Evolutionary conservation across 2,797 vertebrate genomes (phyloP).

Genomic region (Rallus crepitans): DNA sequence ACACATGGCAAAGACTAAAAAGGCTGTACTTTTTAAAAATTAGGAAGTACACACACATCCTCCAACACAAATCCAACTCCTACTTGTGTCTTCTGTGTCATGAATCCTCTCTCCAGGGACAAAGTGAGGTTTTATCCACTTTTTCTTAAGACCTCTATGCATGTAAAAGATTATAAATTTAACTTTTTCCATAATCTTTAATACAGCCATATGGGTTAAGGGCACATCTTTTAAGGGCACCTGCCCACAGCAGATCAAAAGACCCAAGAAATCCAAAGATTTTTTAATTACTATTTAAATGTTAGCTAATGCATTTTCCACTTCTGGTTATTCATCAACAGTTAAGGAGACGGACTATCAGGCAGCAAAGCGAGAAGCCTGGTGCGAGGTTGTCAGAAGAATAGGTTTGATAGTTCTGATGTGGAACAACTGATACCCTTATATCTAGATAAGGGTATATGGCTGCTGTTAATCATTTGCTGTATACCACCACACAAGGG

Average conservation of each 20-base stretch:
- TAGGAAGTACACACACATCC: not conserved
- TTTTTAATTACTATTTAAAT: not conserved
- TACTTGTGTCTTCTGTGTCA: not conserved
- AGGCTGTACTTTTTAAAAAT: not conserved
- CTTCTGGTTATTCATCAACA: not conserved
- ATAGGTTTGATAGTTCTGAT: not conserved
- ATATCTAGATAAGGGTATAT: not conserved
- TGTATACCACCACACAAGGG: accelerated
- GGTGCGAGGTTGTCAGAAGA: not conserved
- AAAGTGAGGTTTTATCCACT: not conserved
- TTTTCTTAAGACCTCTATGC: not conserved
- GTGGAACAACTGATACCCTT: not conserved
- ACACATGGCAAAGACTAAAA: not conserved
- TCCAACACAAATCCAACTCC: not conserved
- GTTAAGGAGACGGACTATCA: not conserved
- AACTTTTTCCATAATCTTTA: not conserved
- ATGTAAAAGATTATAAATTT: not conserved
- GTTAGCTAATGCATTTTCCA: not conserved
- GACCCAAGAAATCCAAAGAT: not conserved
- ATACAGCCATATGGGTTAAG: not conserved
- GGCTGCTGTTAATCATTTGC: constrained; percentile 4
- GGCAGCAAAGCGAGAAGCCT: not conserved
- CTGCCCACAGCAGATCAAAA: not conserved
- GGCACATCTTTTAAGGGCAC: not conserved
- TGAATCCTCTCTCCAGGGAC: not conserved